Conservation (phyloP, 2,888 invertebrate genomes). For the Ochlodes sylvanus region DNA sequence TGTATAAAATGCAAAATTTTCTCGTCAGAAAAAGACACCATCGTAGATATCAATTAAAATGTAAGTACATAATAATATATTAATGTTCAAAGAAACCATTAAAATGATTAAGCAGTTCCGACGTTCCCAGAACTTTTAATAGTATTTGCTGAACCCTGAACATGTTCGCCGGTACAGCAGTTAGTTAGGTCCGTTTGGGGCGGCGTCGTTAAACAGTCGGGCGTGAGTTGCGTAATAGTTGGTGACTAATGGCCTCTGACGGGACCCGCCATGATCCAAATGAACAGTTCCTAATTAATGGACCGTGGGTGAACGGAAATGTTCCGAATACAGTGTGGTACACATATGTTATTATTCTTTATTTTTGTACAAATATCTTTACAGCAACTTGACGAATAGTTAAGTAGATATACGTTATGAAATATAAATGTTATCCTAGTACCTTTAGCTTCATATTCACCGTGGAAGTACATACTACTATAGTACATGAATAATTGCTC, state of each 20-base stretch:
- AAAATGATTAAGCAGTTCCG: slow-evolving; percentile 3
- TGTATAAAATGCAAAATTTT: too few relatives aligned
- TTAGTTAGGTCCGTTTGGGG: slow-evolving; percentile 2
- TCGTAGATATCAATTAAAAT: too few relatives aligned
- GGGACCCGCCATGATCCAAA: slow-evolving; percentile 5
- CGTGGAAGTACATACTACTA: neutral
- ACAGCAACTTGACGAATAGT: too few relatives aligned
- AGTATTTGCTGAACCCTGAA: neutral
- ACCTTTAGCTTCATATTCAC: neutral
- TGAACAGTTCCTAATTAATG: slow-evolving; percentile 27
- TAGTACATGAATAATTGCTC: slow-evolving; percentile 25
- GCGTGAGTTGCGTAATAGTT: slow-evolving; percentile 27
- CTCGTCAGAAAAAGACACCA: too few relatives aligned
- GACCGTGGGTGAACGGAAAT: neutral
- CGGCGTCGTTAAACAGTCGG: slow-evolving; percentile 17
- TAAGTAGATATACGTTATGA: too few relatives aligned
- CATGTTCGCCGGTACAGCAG: neutral
- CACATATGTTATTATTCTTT: too few relatives aligned
- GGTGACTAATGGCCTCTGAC: slow-evolving; percentile 22
- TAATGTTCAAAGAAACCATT: neutral
- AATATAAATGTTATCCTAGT: neutral
- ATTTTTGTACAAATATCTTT: too few relatives aligned
- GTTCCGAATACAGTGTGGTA: too few relatives aligned
- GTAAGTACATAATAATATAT: too few relatives aligned
- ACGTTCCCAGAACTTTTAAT: neutral